These are phyloP conservation scores for Harpalus rubripes DNA, from an alignment of 2,888 invertebrate species.

Conservation along the genomic window DNA sequence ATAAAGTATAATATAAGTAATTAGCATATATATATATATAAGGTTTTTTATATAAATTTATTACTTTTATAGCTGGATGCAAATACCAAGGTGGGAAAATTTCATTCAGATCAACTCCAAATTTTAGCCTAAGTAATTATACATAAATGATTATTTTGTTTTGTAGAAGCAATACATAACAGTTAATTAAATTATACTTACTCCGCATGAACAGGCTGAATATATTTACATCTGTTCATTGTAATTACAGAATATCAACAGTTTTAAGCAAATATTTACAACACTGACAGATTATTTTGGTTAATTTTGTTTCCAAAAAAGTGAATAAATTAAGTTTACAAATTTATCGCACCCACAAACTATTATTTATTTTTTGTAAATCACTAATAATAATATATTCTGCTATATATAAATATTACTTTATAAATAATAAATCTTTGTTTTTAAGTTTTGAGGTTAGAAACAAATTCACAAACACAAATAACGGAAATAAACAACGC, in stretches of 20 bases:
- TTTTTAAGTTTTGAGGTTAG: conserved; percentile 1
- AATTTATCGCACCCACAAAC: background rate
- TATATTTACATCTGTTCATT: conserved; percentile 41
- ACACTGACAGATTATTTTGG: conserved; percentile 19
- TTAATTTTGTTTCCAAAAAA: conserved; percentile 51
- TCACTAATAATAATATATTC: background rate
- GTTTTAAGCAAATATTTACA: background rate
- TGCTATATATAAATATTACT: background rate
- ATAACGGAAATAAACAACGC: too few relatives aligned
- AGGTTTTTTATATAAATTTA: background rate
- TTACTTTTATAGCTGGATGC: conserved; percentile 69
- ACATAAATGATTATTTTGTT: background rate
- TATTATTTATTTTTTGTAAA: background rate
- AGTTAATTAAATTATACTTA: conserved; percentile 24
- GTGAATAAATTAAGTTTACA: background rate
- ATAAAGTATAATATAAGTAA: background rate
- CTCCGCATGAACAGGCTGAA: conserved; percentile 38
- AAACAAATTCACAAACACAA: background rate
- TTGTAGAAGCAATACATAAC: background rate
- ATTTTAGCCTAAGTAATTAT: conserved; percentile 67
- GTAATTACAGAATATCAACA: conserved; percentile 3
- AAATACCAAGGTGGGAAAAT: conserved; percentile 69
- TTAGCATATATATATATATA: background rate
- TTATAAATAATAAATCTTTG: background rate
- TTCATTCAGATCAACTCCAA: conserved; percentile 70